Evolutionary conservation across 2,888 invertebrate genomes (phyloP), one percentile per base, ranked within the genome.

Genomic region (Mythimna pallens): DNA sequence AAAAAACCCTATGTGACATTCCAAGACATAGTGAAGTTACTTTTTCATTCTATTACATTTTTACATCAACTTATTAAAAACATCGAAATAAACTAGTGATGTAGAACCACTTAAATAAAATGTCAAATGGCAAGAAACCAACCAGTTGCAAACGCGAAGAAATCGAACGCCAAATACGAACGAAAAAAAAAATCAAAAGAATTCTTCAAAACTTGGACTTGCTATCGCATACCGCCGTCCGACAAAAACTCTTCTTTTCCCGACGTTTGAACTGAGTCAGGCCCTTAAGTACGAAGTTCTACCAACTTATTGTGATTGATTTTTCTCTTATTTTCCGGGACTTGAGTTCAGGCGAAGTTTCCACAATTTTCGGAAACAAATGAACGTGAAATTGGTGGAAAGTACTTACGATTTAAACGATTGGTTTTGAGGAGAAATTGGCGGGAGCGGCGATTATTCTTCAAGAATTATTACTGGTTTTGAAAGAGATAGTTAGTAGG

Each of bases 221-320:
- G 73, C 64, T 80, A 68, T 71, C 57, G 52, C 73, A 84, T 84
- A 73, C 6, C 30, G 12, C 54, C 57, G n/a, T 77, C 71, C 72
- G 50, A 73, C 72, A 82, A 83, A 85, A 86, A 82, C 71, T 81
- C 75, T 30, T 30, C 77, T 78, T 78, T 86, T 84, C 76, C 47
- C 72, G 77, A 63, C 86, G 61, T 86, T 83, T 82, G 81, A 84
- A 86, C 83, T 69, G 83, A 80, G 66, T 76, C 70, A 70, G 81
- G 62, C 76, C 80, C 79, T 83, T 87, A 86, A 87, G 86, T 87
- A 84, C 83, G 80, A 87, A 87, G 87, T 87, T 87, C 72, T 63
- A 79, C 59, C 72, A 85, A 85, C 78, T 85, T 86, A 83, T 85
- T 86, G 79, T 86, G 86, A 86, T 86, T 86, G 86, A 86, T 86